phyloP scores from a whole-genome alignment of 2,888 invertebrate genomes.

The Enchytraeus crypticus region DNA sequence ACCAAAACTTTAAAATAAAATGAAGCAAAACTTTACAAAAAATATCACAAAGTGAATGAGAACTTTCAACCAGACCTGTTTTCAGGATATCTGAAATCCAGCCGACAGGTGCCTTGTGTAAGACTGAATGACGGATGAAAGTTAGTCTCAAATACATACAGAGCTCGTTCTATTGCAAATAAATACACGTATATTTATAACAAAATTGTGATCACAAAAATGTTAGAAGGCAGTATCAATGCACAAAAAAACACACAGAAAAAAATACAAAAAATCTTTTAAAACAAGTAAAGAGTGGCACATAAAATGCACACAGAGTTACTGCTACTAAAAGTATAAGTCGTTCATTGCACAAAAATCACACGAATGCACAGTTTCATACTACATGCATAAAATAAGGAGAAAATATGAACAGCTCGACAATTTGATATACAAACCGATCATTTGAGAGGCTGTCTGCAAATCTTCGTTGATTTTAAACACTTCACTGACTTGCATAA shows the following conservation, averaged over 20 bases:
- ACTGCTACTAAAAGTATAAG: too few relatives aligned
- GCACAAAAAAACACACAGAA: too few relatives aligned
- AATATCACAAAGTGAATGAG: background rate
- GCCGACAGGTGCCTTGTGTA: constrained; percentile 62
- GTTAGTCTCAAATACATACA: constrained; percentile 67
- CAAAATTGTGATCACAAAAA: background rate
- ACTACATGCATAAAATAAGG: too few relatives aligned
- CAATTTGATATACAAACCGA: too few relatives aligned
- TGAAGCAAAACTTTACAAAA: background rate
- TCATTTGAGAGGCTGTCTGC: constrained; percentile 67
- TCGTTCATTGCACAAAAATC: too few relatives aligned
- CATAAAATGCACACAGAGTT: too few relatives aligned
- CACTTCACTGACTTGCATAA: constrained; percentile 71
- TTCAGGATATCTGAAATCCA: constrained; percentile 71
- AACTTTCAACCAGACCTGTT: constrained; percentile 56
- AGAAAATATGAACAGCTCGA: too few relatives aligned
- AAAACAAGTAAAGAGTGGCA: too few relatives aligned
- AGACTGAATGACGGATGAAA: constrained; percentile 73
- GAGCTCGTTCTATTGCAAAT: constrained; percentile 58
- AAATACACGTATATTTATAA: background rate
- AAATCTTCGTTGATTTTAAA: constrained; percentile 70
- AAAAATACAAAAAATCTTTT: too few relatives aligned
- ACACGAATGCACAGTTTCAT: too few relatives aligned
- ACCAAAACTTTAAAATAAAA: background rate
- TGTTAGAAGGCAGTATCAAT: too few relatives aligned